Evolutionary conservation across 2,888 invertebrate species (phyloP).

Genomic region (Rhyacophila evoluta): DNA sequence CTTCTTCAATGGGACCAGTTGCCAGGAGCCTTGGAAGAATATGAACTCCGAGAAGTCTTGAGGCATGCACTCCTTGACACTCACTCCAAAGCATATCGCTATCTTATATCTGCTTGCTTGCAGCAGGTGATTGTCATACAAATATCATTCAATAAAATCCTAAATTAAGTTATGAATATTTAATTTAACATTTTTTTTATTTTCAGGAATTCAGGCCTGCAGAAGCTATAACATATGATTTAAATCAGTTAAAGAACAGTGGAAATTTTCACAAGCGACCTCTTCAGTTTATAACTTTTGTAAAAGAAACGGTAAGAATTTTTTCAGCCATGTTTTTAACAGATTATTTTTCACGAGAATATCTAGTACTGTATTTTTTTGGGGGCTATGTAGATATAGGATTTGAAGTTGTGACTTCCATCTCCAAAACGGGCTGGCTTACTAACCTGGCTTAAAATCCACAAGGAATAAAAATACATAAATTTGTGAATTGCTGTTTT

Average conservation of each 20-base stretch:
- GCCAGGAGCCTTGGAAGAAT: conserved; percentile 90
- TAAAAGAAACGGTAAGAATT: conserved; percentile 59
- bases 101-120: conserved; percentile 67
- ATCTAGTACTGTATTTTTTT: too few relatives aligned
- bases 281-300: conserved; percentile 63
- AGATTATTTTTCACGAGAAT: too few relatives aligned
- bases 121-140: conserved; percentile 50
- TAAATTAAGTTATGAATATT: too few relatives aligned
- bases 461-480: too few relatives aligned
- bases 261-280: conserved; percentile 61
- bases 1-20: conserved; percentile 84
- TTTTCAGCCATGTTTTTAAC: too few relatives aligned
- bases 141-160: too few relatives aligned
- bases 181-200: too few relatives aligned
- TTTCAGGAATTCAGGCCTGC: conserved; percentile 71
- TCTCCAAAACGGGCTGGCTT: too few relatives aligned
- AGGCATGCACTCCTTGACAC: conserved; percentile 85
- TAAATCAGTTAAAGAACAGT: conserved; percentile 65
- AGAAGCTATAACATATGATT: conserved; percentile 87
- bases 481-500: too few relatives aligned
- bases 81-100: conserved; percentile 82
- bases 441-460: too few relatives aligned
- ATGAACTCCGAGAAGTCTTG: conserved; percentile 84
- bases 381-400: too few relatives aligned
- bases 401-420: too few relatives aligned